Evolutionary conservation across 2,113 vertebrate genomes (phyloP).

Genomic region (Macroglossus sobrinus): DNA sequence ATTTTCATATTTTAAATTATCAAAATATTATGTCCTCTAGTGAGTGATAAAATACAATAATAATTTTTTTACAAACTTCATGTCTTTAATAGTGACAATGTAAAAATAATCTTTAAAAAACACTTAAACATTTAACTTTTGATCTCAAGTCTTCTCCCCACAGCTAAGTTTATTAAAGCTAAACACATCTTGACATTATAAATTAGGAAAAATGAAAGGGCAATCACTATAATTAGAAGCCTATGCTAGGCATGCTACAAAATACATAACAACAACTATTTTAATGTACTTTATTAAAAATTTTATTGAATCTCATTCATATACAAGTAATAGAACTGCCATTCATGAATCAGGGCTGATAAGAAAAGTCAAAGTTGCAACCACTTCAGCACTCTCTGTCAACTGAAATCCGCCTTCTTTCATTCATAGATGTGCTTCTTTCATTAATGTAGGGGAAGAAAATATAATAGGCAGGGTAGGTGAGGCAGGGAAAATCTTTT

Average conservation of each 20-base stretch:
- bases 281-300: constrained; percentile 68
- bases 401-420: constrained; percentile 9
- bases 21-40: constrained; percentile 56
- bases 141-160: constrained; percentile 69
- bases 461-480: fast-evolving
- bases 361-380: constrained; percentile 64
- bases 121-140: constrained; percentile 75
- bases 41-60: constrained; percentile 66
- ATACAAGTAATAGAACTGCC: constrained; percentile 72
- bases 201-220: constrained; percentile 71
- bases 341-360: constrained; percentile 77
- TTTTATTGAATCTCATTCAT: constrained; percentile 73
- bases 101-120: constrained; percentile 75
- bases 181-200: constrained; percentile 73
- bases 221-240: constrained; percentile 71
- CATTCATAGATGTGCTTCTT: neutral
- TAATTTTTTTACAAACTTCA: constrained; percentile 64
- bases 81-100: constrained; percentile 76
- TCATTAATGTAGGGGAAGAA: neutral
- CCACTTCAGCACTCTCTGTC: neutral
- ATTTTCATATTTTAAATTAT: constrained; percentile 52
- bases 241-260: constrained; percentile 23
- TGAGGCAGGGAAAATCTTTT: neutral
- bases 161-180: constrained; percentile 76
- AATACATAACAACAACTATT: constrained; percentile 48